Evolutionary conservation across 2,888 invertebrate species (phyloP), one percentile per base, ranked within the genome.

Genomic region (Euzetes globulus): DNA sequence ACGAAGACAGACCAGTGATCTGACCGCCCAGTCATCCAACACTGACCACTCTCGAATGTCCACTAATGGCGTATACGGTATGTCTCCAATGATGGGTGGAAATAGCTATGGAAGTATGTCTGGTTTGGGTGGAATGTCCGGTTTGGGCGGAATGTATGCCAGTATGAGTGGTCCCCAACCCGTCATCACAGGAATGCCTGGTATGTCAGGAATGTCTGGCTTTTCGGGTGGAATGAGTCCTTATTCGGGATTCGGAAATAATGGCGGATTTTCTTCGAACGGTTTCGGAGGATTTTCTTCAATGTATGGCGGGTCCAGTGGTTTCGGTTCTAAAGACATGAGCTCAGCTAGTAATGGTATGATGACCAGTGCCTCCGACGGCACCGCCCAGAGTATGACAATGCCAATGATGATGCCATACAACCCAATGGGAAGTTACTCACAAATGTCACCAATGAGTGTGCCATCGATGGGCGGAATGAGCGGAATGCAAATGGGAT

Each of bases 371-470:
- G 15, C 22, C n/a, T 11, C 25, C 22, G 58, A 70, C 52, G 52
- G 11, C 13, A 19, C 22, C 27, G 22, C 37, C 15, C 37, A 37
- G 45, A 19, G 33, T 5, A 71, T 73, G 71, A n/a, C 60, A 17
- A 72, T 72, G 63, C 60, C 75, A 72, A 76, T 75, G 72, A 72
- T 65, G 27, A 74, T 74, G 74, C 70, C 70, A 41, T 70, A 47
- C 45, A 60, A 60, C 47, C 74, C 72, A 65, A 72, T 72, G 74
- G 50, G 47, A 13, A 68, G 52, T 13, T 72, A 37, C 27, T 45
- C 71, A 1, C 55, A 50, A 37, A 74, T 71, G 55, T 19, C 25
- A n/a, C 70, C 68, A 25, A 70, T 33, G 55, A 1, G 37, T 19
- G 9, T 52, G 47, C 29, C 71, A n/a, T 50, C 50, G 19, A 50